These are phyloP conservation scores for Portunus trituberculatus DNA, from an alignment of 1,140 invertebrate species.

Conservation along the genomic window DNA sequence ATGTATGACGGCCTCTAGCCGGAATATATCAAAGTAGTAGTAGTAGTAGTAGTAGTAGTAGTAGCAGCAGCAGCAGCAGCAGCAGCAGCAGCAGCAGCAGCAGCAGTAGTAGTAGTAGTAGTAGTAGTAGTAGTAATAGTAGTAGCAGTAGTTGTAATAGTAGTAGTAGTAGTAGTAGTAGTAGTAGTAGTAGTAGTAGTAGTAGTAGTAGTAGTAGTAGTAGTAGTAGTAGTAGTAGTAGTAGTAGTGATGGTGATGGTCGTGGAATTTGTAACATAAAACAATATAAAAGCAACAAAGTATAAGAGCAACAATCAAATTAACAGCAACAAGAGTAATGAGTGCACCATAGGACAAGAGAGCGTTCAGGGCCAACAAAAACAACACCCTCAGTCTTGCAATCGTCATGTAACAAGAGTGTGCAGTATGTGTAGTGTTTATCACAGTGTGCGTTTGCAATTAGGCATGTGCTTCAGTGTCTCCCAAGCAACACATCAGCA, in stretches of 20 bases:
- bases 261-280: no score
- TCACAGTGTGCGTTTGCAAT: not conserved
- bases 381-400: no score
- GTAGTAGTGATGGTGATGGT: not conserved
- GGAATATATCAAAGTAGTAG: not conserved
- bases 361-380: no score
- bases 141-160: not conserved
- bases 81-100: not conserved
- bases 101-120: not conserved
- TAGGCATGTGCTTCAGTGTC: not conserved
- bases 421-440: not conserved
- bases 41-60: not conserved
- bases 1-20: not conserved
- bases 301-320: not conserved
- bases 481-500: not conserved
- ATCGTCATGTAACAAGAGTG: no score
- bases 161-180: no score
- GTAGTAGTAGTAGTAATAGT: not conserved
- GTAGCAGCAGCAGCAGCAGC: constrained; percentile 6
- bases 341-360: not conserved
- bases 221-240: not conserved
- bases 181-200: not conserved
- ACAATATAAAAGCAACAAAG: not conserved
- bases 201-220: not conserved
- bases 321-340: not conserved